Evolutionary conservation across 2,888 invertebrate species (phyloP), one percentile per base, ranked within the genome.

Genomic region (Anoplius nigerrimus): DNA sequence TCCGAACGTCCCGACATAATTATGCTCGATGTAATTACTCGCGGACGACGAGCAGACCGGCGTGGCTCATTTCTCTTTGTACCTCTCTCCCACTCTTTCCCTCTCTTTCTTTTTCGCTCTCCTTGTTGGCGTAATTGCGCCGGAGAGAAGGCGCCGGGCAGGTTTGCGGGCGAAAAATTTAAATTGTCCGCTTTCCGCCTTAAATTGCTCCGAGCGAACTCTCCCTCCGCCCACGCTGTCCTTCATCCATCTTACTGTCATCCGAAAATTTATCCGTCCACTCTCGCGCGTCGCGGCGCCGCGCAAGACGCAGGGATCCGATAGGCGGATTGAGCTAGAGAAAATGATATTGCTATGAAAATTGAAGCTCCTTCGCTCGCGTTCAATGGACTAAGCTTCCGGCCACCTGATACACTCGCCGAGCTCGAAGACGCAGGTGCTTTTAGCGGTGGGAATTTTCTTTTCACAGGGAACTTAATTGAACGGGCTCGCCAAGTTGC

Each of bases 201-300:
- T 59, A 59, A 59, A 59, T 59, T 59, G 58, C 58, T 34, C 34
- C 34, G 20, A 24, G 69, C 57, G 59, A 48, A 66, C 43, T 51
- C 61, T 65, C 65, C 51, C 43, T 52, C 51, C 20, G 20, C 48
- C 22, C 34, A 24, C 62, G 21, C 57, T 62, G 74, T 76, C 78
- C 69, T 75, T 76, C 72, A 78, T 78, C 64, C 68, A 66, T 74
- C 78, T 78, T 70, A 46, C 78, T 70, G 78, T 74, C 74, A 70
- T 72, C 67, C 62, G 62, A 66, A 78, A 76, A 76, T 76, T 78
- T 78, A 76, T 76, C 67, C 56, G 56, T 20, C n/a, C 48, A 48
- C 48, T 18, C 48, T 8, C 1, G 16, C 16, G 34, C 34, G 34
- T 8, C 18, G 3, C 16, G n/a, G 46, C 46, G 46, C 5, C 5